Conservation (phyloP, 1,140 invertebrate genomes). For the Rhopalosiphum padi region DNA sequence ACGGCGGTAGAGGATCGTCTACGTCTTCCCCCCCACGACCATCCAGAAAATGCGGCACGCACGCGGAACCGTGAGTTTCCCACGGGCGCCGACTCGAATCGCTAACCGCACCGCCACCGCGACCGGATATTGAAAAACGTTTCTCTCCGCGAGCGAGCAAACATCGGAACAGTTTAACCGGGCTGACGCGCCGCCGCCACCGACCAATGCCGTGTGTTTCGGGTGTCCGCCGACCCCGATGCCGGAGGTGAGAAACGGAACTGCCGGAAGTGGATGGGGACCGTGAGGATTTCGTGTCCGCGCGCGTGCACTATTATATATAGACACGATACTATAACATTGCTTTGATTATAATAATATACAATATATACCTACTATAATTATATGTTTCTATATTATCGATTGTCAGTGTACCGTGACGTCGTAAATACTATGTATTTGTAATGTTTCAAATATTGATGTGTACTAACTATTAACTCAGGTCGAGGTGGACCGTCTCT, state of each 20-base stretch:
- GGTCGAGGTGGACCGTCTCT: too few relatives aligned
- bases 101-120: slow-evolving; percentile 38
- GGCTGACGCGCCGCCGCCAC: too few relatives aligned
- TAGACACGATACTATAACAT: background rate
- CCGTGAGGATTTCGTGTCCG: background rate
- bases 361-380: background rate
- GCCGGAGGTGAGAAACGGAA: background rate
- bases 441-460: too few relatives aligned
- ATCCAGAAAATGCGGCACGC: background rate
- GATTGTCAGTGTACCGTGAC: too few relatives aligned
- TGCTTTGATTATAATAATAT: background rate
- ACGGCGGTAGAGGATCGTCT: background rate
- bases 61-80: slow-evolving; percentile 36
- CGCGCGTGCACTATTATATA: background rate
- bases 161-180: slow-evolving; percentile 40
- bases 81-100: slow-evolving; percentile 52
- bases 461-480: too few relatives aligned
- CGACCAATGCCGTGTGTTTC: background rate
- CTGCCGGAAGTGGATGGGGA: background rate
- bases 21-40: too few relatives aligned
- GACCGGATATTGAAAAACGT: slow-evolving; percentile 51
- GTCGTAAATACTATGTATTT: too few relatives aligned
- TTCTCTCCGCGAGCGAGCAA: background rate
- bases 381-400: too few relatives aligned
- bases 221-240: background rate